These are phyloP conservation scores for Drosophila santomea DNA, from an alignment of 1,140 invertebrate genomes.

Conservation along the genomic window DNA sequence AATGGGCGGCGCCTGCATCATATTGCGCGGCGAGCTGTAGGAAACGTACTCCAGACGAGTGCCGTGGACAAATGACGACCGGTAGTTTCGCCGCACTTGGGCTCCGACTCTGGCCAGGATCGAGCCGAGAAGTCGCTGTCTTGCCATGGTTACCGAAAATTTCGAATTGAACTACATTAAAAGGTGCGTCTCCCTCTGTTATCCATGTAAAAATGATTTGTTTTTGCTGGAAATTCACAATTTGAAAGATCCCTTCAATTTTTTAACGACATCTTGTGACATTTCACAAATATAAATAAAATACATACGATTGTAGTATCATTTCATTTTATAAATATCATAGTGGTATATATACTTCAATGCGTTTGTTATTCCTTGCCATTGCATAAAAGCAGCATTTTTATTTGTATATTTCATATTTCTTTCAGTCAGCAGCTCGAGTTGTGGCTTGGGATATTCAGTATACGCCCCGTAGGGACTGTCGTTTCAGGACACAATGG, in stretches of 20 bases:
- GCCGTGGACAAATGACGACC: neutral
- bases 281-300: no score
- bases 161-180: conserved; percentile 2
- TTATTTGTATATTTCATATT: no score
- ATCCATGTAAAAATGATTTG: neutral
- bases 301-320: no score
- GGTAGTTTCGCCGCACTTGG: neutral
- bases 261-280: no score
- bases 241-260: no score
- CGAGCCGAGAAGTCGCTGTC: neutral
- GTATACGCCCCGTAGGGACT: conserved; percentile 14
- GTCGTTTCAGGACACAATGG: conserved; percentile 13
- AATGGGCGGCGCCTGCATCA: conserved; percentile 86
- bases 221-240: neutral
- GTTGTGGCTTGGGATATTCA: conserved; percentile 19
- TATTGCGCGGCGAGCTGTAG: conserved; percentile 29
- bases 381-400: no score
- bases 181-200: neutral
- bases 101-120: neutral
- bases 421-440: neutral
- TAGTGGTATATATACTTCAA: no score
- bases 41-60: conserved; percentile 13
- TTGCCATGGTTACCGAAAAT: conserved; percentile 12
- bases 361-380: no score
- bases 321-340: no score